Base-by-base conservation (phyloP, 2,113 vertebrate genomes). In the Oreochromis niloticus region DNA sequence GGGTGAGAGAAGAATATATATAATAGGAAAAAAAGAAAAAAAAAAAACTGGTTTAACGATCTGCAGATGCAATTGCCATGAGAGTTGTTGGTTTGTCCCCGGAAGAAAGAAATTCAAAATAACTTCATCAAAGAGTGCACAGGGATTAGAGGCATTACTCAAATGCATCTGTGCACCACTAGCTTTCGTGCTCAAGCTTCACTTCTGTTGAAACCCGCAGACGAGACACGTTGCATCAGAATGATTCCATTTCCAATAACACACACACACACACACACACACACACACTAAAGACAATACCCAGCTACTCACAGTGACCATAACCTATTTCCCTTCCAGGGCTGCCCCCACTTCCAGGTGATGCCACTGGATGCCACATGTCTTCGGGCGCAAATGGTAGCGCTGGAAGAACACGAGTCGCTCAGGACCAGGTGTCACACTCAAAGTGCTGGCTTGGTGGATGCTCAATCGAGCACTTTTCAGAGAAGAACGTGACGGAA, bases 351-450 rank as follows among this genome's bases (percentile, higher is more conserved):
- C 86, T 80, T 59, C 86, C 83, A 79, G 94, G 91, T 89, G 94
- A 94, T 52, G 89, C 82, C 83, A 88, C 56, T 1, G 95, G 90
- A 80, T 94, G 90, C 96, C 96, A 96, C 95, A 96, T 96, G 92
- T 84, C 88, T 90, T 80, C 17, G 2, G 86, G 75, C 81, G 63
- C 41, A 57, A 90, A 75, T 4, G 14, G 83, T 19, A 86, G 59
- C 39, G 3, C 88, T 82, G 90, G 91, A 86, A 27, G 56, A 78
- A 39, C 9, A 81, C 89, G 87, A 83, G 81, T 85, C 75, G 52
- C 82, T 89, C 68, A 14, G 81, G 57, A 90, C 41, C 27, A 7
- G 71, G 79, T 82, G 34, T 88, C 68, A 80, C 34, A 87, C 73
- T 66, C 27, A 41, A 36, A 54, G 50, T 22, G 71, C 59, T 54